Conservation (phyloP, 2,888 invertebrate genomes). For the Neocrepidodera transversa region DNA sequence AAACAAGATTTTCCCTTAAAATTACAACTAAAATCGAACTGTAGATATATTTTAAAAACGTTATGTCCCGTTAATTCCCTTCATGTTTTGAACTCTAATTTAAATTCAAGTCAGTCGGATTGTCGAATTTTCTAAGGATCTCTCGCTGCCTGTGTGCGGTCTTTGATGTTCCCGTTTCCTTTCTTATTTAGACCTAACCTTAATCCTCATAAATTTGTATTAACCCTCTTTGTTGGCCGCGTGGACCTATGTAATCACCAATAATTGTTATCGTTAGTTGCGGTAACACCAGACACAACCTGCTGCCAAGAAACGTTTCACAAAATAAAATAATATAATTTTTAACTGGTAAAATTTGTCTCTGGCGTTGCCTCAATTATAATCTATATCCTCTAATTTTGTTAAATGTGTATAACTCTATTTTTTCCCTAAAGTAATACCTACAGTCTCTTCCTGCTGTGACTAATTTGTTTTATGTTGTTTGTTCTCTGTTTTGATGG, state of each 20-base stretch:
- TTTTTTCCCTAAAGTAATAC: not conserved
- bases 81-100: too few species aligned
- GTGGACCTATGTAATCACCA: conserved; percentile 23
- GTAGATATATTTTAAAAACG: too few species aligned
- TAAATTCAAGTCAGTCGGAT: not conserved
- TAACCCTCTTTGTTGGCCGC: conserved; percentile 19
- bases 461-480: conserved; percentile 60
- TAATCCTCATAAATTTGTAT: conserved; percentile 21
- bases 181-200: conserved; percentile 5
- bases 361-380: conserved; percentile 1
- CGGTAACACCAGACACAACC: conserved; percentile 19
- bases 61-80: too few species aligned
- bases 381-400: conserved; percentile 2
- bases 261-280: conserved; percentile 21
- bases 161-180: conserved; percentile 9
- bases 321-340: too few species aligned
- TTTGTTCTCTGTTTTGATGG: conserved; percentile 61
- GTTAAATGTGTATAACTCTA: conserved; percentile 35
- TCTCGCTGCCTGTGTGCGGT: conserved; percentile 11
- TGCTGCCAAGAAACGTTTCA: not conserved
- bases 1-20: too few species aligned
- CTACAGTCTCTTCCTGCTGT: conserved; percentile 39
- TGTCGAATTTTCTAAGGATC: not conserved
- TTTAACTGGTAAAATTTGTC: not conserved
- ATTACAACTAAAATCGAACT: too few species aligned